phyloP scores from a whole-genome alignment of 1,140 invertebrate species.

The Zaprionus vittiger region DNA sequence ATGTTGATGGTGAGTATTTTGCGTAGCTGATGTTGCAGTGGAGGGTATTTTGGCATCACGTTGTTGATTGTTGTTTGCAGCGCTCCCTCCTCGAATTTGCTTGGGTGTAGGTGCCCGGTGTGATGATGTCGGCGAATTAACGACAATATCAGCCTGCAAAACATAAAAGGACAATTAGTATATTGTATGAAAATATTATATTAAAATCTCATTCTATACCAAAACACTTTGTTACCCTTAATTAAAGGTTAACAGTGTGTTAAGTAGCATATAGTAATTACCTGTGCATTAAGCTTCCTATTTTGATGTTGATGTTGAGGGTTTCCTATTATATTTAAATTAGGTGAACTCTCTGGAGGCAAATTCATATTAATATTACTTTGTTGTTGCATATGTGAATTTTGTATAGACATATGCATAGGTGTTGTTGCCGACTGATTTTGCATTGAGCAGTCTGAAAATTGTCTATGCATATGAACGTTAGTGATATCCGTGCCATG shows the following conservation, averaged over 20 bases:
- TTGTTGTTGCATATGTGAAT: constrained; percentile 78
- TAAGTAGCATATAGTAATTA: constrained; percentile 20
- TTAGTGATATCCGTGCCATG: constrained; percentile 89
- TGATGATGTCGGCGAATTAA: constrained; percentile 55
- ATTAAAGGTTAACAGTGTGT: no score
- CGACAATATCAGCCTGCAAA: constrained; percentile 62
- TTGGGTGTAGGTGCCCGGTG: constrained; percentile 79
- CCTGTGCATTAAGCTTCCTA: constrained; percentile 75
- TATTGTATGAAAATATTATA: neutral
- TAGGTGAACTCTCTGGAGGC: constrained; percentile 59
- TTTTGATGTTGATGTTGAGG: constrained; percentile 68
- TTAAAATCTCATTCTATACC: no score
- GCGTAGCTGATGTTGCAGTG: constrained; percentile 53
- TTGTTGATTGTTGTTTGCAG: constrained; percentile 78
- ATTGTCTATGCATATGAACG: constrained; percentile 85
- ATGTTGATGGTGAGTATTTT: constrained; percentile 84
- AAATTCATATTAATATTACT: constrained; percentile 74
- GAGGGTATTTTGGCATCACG: constrained; percentile 64
- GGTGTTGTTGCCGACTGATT: constrained; percentile 86
- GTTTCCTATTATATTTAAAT: constrained; percentile 71
- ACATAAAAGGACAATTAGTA: neutral
- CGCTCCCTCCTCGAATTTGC: constrained; percentile 64
- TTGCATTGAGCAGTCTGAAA: constrained; percentile 87
- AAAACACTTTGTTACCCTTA: no score
- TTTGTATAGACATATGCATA: constrained; percentile 85